A percentile compares a stretch with the other conserved stretches of the same genome.
These are phyloP conservation scores for Macrotis lagotis DNA, from an alignment of 2,113 vertebrate species.

Conservation along the genomic window DNA sequence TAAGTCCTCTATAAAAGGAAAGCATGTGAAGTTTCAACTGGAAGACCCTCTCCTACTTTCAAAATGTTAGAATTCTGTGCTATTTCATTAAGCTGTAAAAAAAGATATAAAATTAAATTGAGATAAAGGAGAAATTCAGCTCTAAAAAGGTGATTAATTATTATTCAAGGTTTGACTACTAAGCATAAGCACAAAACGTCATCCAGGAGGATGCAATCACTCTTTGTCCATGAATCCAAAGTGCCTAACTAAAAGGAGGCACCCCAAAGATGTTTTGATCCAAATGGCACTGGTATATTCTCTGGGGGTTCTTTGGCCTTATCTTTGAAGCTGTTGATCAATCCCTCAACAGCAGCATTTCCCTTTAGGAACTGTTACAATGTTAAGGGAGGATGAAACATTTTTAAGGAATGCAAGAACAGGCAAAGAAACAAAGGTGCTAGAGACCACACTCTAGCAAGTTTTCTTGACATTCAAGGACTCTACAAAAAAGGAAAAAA, in stretches of 20 bases:
- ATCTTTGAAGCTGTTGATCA: background rate
- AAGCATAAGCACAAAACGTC: constrained; percentile 33
- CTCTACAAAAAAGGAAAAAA: background rate
- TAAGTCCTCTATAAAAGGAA: too few species aligned
- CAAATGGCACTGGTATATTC: background rate
- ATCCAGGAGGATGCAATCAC: background rate
- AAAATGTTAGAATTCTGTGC: constrained; percentile 29
- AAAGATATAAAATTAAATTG: constrained; percentile 6
- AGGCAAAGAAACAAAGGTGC: background rate
- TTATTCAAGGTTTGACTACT: constrained; percentile 5
- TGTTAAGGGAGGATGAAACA: background rate
- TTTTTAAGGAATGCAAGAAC: background rate
- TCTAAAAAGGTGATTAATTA: constrained; percentile 35
- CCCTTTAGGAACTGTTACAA: background rate
- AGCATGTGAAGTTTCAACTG: too few species aligned
- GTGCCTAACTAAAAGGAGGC: background rate
- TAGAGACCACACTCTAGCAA: background rate
- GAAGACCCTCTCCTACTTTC: background rate
- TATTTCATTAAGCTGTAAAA: constrained; percentile 46
- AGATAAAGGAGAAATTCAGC: constrained; percentile 8
- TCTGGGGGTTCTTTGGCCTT: background rate
- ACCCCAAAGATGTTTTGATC: background rate
- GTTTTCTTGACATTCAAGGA: background rate
- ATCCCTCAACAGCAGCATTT: background rate
- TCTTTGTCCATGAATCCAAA: background rate